phyloP scores from a whole-genome alignment of 30 jellyfish, hydroid and myxozoan genomes.

The Haliclystus octoradiatus region DNA sequence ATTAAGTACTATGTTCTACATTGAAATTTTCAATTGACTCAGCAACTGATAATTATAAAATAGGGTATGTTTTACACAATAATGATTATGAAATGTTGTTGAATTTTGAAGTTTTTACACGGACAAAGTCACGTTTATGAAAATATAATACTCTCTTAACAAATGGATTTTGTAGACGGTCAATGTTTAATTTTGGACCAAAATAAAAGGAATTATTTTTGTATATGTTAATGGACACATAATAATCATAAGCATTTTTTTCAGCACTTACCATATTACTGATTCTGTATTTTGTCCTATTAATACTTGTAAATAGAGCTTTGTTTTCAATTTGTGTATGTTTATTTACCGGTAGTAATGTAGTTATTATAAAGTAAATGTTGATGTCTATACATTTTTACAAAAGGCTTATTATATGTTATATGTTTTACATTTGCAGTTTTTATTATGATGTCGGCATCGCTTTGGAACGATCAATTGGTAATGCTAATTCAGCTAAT shows the following conservation, averaged over 20 bases:
- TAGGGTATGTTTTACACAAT: too few relatives aligned
- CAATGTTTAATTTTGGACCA: background rate
- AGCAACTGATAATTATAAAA: too few relatives aligned
- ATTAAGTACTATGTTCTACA: too few relatives aligned
- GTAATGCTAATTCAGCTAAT: constrained; percentile 68
- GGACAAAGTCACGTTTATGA: too few relatives aligned
- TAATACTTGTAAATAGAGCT: background rate
- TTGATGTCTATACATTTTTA: background rate
- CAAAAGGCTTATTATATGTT: too few relatives aligned
- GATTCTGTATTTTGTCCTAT: background rate
- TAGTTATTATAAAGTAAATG: background rate
- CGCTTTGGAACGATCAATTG: constrained; percentile 16
- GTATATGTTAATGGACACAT: background rate
- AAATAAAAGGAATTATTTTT: background rate
- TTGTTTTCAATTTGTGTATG: background rate
- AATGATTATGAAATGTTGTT: too few relatives aligned
- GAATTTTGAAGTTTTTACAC: too few relatives aligned
- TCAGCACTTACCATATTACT: background rate
- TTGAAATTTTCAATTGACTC: too few relatives aligned
- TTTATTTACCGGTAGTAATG: background rate
- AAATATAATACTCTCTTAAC: too few relatives aligned
- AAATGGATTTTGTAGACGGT: background rate
- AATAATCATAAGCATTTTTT: background rate
- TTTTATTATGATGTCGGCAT: background rate
- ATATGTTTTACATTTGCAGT: background rate